Conservation (phyloP, 2,113 vertebrate species). For the Tetraodon nigroviridis region DNA sequence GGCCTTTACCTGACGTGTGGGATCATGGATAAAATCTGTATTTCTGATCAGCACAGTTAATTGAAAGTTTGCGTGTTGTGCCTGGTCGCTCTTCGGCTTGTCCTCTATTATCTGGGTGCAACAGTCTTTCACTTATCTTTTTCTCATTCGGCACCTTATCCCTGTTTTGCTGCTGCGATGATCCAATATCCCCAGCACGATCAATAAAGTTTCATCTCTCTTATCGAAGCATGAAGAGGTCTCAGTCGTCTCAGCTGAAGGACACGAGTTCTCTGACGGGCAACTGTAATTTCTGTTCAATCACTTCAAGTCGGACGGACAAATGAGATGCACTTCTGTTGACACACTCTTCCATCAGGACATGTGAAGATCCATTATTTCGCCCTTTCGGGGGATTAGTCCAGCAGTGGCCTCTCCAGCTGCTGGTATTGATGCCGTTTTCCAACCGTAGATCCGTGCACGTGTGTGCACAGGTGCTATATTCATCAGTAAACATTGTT, state of each 20-base stretch:
- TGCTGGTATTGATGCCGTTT: neutral
- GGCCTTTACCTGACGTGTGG: neutral
- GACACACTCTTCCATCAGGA: slow-evolving; percentile 6
- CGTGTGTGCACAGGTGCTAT: neutral
- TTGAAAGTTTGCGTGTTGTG: neutral
- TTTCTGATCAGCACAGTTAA: neutral
- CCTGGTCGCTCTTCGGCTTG: neutral
- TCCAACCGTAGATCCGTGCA: neutral
- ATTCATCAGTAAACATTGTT: neutral
- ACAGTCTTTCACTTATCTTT: slow-evolving; percentile 29
- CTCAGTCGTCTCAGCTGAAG: slow-evolving; percentile 43
- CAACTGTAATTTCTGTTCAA: slow-evolving; percentile 40
- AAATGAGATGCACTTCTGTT: slow-evolving; percentile 32
- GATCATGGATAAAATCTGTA: neutral
- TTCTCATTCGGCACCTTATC: slow-evolving; percentile 41
- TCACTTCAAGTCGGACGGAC: slow-evolving; percentile 28
- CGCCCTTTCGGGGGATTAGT: slow-evolving; percentile 33
- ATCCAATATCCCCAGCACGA: slow-evolving; percentile 52
- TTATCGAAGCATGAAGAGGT: slow-evolving; percentile 42
- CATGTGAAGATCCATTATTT: slow-evolving; percentile 25
- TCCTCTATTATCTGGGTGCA: slow-evolving; percentile 15
- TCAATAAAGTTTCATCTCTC: slow-evolving; percentile 59
- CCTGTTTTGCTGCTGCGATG: slow-evolving; percentile 41
- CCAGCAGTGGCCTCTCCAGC: slow-evolving; percentile 4
- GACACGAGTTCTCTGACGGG: slow-evolving; percentile 33